Conservation (phyloP, 1,140 invertebrate species). For the Chironomus striatipennis region DNA sequence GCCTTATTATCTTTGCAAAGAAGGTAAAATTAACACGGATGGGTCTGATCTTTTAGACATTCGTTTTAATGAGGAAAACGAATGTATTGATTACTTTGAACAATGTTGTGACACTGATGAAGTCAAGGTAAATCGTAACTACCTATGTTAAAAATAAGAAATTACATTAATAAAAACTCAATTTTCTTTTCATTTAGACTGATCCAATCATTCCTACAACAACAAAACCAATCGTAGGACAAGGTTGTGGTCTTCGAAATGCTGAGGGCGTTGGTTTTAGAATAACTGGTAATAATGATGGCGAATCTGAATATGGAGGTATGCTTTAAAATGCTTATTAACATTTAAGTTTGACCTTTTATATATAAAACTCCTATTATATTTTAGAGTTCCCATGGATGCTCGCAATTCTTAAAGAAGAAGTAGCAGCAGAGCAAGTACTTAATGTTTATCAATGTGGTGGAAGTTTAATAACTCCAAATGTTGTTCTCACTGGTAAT, state of each 20-base stretch:
- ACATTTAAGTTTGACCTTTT: not conserved
- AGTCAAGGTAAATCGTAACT: constrained; percentile 30
- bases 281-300: constrained; percentile 51
- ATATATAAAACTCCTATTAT: constrained; percentile 42
- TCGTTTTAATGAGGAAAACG: constrained; percentile 38
- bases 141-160: constrained; percentile 42
- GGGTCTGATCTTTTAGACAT: constrained; percentile 68
- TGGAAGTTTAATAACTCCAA: constrained; percentile 61
- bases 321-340: constrained; percentile 30
- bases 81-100: constrained; percentile 47
- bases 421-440: constrained; percentile 43
- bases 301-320: constrained; percentile 46
- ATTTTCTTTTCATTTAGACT: too few species aligned
- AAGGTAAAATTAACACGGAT: constrained; percentile 53
- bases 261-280: constrained; percentile 56
- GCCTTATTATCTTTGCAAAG: constrained; percentile 55
- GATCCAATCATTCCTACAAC: constrained; percentile 34
- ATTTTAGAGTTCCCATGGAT: constrained; percentile 58
- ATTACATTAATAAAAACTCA: constrained; percentile 40
- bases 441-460: constrained; percentile 65
- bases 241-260: constrained; percentile 50
- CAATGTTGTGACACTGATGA: constrained; percentile 43
- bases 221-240: constrained; percentile 25
- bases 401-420: constrained; percentile 56
- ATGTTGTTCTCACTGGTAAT: constrained; percentile 50